phyloP scores from a whole-genome alignment of 2,113 vertebrate genomes.

The Ochotona princeps region DNA sequence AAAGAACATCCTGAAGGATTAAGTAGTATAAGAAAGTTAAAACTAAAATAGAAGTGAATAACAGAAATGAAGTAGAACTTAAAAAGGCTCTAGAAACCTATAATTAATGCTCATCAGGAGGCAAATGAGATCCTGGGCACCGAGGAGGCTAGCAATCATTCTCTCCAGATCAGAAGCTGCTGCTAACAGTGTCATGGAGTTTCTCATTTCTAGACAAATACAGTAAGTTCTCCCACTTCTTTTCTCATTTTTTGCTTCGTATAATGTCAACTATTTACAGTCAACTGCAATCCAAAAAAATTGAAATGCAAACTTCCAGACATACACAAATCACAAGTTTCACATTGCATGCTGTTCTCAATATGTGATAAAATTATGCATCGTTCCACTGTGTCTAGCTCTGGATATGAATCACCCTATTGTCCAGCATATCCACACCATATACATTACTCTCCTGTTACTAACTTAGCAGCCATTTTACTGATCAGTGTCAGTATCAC shows the following conservation, averaged over 20 bases:
- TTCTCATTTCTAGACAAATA: neutral
- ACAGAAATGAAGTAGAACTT: slow-evolving; percentile 21
- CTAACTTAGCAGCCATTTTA: neutral
- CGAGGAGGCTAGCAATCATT: neutral
- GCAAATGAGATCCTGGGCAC: neutral
- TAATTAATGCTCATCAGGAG: neutral
- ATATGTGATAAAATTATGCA: neutral
- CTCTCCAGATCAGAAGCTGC: neutral
- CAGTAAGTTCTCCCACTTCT: neutral
- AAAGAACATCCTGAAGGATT: slow-evolving; percentile 15
- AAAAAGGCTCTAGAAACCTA: neutral
- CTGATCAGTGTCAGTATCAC: too few species aligned
- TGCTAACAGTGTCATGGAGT: neutral
- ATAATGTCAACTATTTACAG: neutral
- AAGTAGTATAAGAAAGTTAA: neutral
- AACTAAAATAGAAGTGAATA: neutral
- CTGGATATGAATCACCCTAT: neutral
- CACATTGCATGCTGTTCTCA: neutral
- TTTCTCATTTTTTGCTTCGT: neutral
- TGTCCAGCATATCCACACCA: neutral
- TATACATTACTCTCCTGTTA: neutral
- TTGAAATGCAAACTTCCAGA: neutral
- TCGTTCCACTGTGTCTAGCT: rapidly evolving
- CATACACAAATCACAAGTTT: neutral
- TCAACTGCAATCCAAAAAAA: neutral